These are phyloP conservation scores for Anthonomus grandis DNA, from an alignment of 1,140 invertebrate species.

Conservation along the genomic window DNA sequence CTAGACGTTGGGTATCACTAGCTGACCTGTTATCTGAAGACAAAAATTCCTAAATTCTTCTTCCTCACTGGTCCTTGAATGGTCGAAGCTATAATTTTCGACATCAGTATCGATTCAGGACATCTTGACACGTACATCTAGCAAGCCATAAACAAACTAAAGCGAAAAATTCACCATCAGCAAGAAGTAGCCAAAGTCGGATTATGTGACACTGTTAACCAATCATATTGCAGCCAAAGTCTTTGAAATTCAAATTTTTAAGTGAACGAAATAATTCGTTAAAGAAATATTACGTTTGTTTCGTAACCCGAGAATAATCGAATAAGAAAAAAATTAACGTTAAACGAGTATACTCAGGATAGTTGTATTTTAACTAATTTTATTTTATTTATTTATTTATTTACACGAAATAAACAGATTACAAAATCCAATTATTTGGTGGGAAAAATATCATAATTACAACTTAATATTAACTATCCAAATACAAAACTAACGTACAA, in stretches of 20 bases:
- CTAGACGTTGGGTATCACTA: background rate
- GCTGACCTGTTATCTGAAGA: background rate
- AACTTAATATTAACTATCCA: too few species aligned
- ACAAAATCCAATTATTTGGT: too few species aligned
- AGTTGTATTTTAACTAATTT: background rate
- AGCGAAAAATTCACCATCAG: background rate
- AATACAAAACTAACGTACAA: too few species aligned
- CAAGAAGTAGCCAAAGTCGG: background rate
- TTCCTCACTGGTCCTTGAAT: background rate
- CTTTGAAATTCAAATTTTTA: background rate
- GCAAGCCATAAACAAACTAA: background rate
- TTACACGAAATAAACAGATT: too few species aligned
- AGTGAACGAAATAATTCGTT: background rate
- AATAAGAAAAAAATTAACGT: background rate
- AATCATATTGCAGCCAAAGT: background rate
- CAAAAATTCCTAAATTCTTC: background rate
- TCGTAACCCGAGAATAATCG: background rate
- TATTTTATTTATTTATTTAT: too few species aligned
- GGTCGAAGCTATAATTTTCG: background rate
- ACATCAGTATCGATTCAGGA: too few species aligned
- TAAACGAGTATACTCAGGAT: background rate
- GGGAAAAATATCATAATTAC: too few species aligned
- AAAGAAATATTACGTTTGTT: background rate
- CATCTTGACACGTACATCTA: background rate
- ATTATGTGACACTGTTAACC: background rate